Percentiles rank a stretch among this genome's conserved stretches.
Evolutionary conservation across 2,888 invertebrate species (phyloP).

Genomic region (Ceramica pisi): DNA sequence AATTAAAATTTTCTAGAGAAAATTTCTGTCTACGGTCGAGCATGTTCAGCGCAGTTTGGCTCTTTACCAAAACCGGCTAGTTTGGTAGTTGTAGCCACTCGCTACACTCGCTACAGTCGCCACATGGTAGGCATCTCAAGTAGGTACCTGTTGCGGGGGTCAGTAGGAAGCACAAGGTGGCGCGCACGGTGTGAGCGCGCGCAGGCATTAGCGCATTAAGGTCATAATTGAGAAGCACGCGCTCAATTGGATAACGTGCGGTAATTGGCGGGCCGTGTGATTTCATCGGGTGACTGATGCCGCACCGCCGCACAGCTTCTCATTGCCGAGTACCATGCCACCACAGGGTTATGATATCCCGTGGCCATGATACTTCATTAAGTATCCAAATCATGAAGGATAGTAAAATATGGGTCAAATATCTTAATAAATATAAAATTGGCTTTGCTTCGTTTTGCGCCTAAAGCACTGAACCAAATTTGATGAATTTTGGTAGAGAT

Average conservation of each 20-base stretch:
- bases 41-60: neutral
- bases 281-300: conserved; percentile 66
- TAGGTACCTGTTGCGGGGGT: conserved; percentile 5
- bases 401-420: too few species aligned
- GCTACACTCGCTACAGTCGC: too few species aligned
- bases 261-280: conserved; percentile 77
- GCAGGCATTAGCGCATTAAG: conserved; percentile 72
- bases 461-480: too few species aligned
- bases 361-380: conserved; percentile 4
- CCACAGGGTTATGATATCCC: conserved; percentile 9
- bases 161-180: conserved; percentile 36
- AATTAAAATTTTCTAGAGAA: too few species aligned
- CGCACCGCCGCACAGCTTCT: conserved; percentile 44
- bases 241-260: conserved; percentile 76
- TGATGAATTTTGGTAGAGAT: too few species aligned
- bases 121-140: neutral
- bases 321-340: conserved; percentile 28
- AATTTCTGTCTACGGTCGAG: neutral
- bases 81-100: neutral
- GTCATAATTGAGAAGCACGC: conserved; percentile 73
- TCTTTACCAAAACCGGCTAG: neutral
- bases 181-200: conserved; percentile 35
- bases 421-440: too few species aligned
- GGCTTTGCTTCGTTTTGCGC: too few species aligned
- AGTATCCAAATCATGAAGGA: neutral